Evolutionary conservation across 1,140 invertebrate species (phyloP).

Genomic region (Drosophila sucinea): DNA sequence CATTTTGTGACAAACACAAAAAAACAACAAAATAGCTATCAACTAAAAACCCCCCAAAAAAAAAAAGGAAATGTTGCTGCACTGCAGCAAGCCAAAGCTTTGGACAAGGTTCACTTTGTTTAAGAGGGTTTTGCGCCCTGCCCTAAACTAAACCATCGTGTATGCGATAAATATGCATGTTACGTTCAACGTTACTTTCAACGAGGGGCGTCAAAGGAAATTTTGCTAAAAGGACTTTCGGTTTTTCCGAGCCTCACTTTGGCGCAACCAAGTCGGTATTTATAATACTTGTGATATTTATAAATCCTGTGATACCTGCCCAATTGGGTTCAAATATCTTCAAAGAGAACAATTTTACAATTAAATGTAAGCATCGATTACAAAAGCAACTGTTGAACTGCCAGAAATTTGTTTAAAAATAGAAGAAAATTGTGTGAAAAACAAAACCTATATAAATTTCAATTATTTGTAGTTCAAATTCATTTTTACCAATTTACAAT

Average conservation of each 20-base stretch:
- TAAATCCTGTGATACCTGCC: not conserved
- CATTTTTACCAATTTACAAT: too few relatives aligned
- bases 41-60: not conserved
- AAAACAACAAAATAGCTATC: conserved; percentile 18
- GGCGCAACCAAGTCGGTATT: too few relatives aligned
- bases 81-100: conserved; percentile 6
- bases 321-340: too few relatives aligned
- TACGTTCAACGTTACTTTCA: not conserved
- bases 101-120: conserved; percentile 10
- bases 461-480: too few relatives aligned
- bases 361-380: too few relatives aligned
- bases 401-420: too few relatives aligned
- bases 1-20: conserved; percentile 51
- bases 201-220: not conserved
- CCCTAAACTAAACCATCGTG: not conserved
- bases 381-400: too few relatives aligned
- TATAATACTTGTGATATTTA: too few relatives aligned
- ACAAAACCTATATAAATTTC: too few relatives aligned
- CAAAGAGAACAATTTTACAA: too few relatives aligned
- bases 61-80: conserved; percentile 19
- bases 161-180: not conserved
- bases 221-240: not conserved
- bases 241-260: not conserved
- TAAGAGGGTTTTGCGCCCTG: not conserved
- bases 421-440: too few relatives aligned